Base-by-base conservation (phyloP, 2,797 vertebrate genomes). In the Amphiprion clarkii region DNA sequence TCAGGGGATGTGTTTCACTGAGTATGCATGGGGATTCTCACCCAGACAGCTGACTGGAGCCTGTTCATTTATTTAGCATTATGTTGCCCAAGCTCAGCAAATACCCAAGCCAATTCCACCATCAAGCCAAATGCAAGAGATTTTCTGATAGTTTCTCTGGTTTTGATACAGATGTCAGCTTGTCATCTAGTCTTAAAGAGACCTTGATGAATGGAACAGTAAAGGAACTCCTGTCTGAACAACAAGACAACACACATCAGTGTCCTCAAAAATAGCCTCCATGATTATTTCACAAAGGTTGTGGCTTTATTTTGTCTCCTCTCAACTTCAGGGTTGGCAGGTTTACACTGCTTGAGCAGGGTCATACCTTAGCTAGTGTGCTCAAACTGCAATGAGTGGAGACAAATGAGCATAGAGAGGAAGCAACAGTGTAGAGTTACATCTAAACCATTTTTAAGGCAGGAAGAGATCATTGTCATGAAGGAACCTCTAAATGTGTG, bases 1-100 rank as follows among this genome's bases (percentile, higher is more conserved):
- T 82, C 54, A 81, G 67, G 29, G 39, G 58, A 63, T 27, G 6
- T 27, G 10, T 64, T 68, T 46, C 21, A 64, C 36, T 56, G 6
- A 74, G 42, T 49, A 52, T 60, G 21, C 14, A 57, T 66, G 8
- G 2, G 0, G 33, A 25, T 79, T 65, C 46, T 72, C n/a, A 33
- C 3, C 21, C 46, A 67, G 39, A 64, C 59, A 65, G 40, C 14
- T 69, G 10, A 29, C 12, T 39, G 12, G 31, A 58, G 49, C 13
- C 19, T 70, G 12, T 68, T 56, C 39, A 57, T 75, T 67, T 25
- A 53, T 71, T 63, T 51, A 29, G 60, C 25, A 54, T 51, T 4
- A 51, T 74, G 36, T 40, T 70, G 11, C 21, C 65, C 27, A 29
- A 40, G 46, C 49, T 68, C 19, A 68, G 27, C 13, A 64, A 65